These are phyloP conservation scores for Podarcis cretensis DNA, from an alignment of 2,113 vertebrate species.

Conservation along the genomic window DNA sequence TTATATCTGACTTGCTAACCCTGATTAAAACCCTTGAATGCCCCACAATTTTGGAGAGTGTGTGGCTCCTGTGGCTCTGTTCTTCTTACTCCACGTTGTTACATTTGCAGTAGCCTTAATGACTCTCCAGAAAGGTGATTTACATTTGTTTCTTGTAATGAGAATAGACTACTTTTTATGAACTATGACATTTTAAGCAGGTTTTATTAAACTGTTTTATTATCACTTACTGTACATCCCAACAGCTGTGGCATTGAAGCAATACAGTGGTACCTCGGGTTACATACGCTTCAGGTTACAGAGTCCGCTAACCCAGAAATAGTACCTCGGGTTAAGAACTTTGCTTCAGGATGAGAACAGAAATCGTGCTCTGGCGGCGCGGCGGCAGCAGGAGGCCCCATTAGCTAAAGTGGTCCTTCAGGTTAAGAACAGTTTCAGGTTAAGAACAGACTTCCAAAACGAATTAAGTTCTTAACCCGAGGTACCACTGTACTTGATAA, in stretches of 20 bases:
- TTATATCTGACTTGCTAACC: background rate
- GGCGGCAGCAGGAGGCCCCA: too few relatives aligned
- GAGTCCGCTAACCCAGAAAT: too few relatives aligned
- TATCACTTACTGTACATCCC: conserved; percentile 14
- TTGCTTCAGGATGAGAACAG: too few relatives aligned
- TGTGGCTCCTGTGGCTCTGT: background rate
- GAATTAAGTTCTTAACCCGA: too few relatives aligned
- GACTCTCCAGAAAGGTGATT: conserved; percentile 36
- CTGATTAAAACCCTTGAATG: background rate
- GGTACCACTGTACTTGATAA: background rate
- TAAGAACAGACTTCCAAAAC: too few relatives aligned
- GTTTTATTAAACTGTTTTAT: conserved; percentile 13
- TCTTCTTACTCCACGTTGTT: background rate
- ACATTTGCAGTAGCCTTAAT: conserved; percentile 12
- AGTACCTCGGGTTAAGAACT: too few relatives aligned
- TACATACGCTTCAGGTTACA: too few relatives aligned
- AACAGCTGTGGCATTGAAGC: conserved; percentile 12
- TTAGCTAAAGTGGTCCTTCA: too few relatives aligned
- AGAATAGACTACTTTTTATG: conserved; percentile 37
- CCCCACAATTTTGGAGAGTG: background rate
- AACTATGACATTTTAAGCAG: conserved; percentile 21
- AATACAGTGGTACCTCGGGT: background rate
- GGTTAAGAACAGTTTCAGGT: too few relatives aligned
- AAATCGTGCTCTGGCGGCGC: too few relatives aligned
- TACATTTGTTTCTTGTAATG: conserved; percentile 54